Base-by-base conservation (phyloP, 2,113 vertebrate genomes). In the Sphaerodactylus townsendi region DNA sequence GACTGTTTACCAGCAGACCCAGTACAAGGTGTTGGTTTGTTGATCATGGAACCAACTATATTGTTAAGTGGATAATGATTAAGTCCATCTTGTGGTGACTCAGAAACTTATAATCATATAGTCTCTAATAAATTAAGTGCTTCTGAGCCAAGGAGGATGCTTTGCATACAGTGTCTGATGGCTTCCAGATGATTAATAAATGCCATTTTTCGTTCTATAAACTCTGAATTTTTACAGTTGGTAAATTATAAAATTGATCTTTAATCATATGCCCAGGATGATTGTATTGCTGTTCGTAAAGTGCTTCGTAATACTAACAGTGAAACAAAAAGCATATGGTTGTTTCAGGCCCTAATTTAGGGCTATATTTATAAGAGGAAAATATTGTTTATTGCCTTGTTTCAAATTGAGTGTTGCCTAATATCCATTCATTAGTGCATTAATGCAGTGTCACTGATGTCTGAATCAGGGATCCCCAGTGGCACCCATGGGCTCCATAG, bases 101-200 rank as follows among this genome's bases (percentile, higher is more conserved):
- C 84, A 90, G 83, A 76, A 91, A 82, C 83, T 93, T 92, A 90
- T 82, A 93, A 82, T 91, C 73, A 87, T 83, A 90, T 91, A 85
- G 81, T 83, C 84, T 90, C 91, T 93, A 91, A 93, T 94, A 92
- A 93, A 91, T 91, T 81, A 85, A 88, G 83, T 91, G 81, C 91
- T 91, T 91, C 33, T 90, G 85, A 78, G 86, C 89, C 93, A 86
- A 82, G 69, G 87, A 90, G 86, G 90, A 94, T 88, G 89, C 85
- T 83, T 84, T 83, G 71, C 87, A 88, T 91, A 90, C 79, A 77
- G 6, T 90, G 79, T 17, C 50, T 44, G 37, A 44, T 87, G 71
- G 85, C 37, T 39, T 90, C 88, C 91, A 84, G 77, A 70, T 88
- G 90, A 1, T 0, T 84, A 85, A 82, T 89, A 87, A 85, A 87